Base-by-base conservation (phyloP, 2,888 invertebrate genomes). In the Clusia tigrina region DNA sequence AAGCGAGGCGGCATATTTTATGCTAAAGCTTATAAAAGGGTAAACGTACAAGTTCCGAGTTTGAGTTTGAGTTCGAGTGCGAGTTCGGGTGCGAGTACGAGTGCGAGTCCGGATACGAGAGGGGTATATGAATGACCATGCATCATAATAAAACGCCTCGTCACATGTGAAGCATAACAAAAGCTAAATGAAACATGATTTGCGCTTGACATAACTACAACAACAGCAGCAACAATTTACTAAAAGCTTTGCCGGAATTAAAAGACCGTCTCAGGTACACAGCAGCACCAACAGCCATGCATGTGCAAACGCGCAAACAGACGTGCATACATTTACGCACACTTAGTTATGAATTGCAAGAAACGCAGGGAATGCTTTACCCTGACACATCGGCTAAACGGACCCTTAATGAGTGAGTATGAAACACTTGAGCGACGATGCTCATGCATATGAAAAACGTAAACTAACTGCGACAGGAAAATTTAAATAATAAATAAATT, bases 151-250 rank as follows among this genome's bases (percentile, higher is more conserved):
- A n/a, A 6, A 42, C 42, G n/a, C 42, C 42, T 42, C n/a, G 42
- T 10, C 42, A n/a, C 42, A 15, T 42, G 6, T 42, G 42, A 6
- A n/a, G 12, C 42, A 42, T 15, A 3, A n/a, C 42, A 42, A n/a
- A 42, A 42, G 42, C 42, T 42, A 42, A 42, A 42, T 42, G 6
- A 42, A 42, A 42, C 42, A 42, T 42, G 42, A 42, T 42, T 42
- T 42, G 42, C 42, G 42, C 42, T 42, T 42, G 42, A 42, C 42
- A n/a, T 15, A 42, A 42, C n/a, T 15, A 42, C 32, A 32, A 32
- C 32, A 32, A 32, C 32, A 12, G 32, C 12, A 12, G 12, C 9
- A 6, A 3, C 15, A 6, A 42, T 6, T 6, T 17, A 42, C 42
- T 15, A n/a, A 42, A 42, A n/a, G 42, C 42, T 42, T n/a, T n/a